phyloP scores from a whole-genome alignment of 2,797 vertebrate species.

The Coregonus sp. region DNA sequence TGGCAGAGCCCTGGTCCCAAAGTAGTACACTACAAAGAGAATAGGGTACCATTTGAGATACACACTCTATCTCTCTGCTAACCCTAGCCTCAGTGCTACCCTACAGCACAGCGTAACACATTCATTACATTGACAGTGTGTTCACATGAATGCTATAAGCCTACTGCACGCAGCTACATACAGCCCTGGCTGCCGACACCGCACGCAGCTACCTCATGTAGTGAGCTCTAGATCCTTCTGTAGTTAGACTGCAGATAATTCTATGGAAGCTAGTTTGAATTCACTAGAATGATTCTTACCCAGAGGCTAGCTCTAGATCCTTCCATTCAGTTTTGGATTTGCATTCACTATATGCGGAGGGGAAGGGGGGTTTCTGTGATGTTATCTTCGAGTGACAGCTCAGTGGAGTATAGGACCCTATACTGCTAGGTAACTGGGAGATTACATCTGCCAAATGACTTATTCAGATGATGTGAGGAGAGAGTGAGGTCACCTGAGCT shows the following conservation, averaged over 20 bases:
- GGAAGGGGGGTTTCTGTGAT: conserved; percentile 1
- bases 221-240: background rate
- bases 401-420: background rate
- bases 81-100: conserved; percentile 3
- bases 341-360: conserved; percentile 1
- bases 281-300: background rate
- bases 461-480: background rate
- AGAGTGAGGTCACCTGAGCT: background rate
- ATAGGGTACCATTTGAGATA: too few species aligned
- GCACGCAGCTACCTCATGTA: background rate
- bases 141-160: too few species aligned
- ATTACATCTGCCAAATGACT: conserved; percentile 1
- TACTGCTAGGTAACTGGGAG: background rate
- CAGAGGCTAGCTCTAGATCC: background rate
- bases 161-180: background rate
- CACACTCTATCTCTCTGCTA: background rate
- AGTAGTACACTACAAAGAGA: too few species aligned
- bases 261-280: background rate
- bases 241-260: background rate
- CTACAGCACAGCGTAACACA: background rate
- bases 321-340: conserved; percentile 6
- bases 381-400: conserved; percentile 9
- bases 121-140: background rate
- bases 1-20: too few species aligned
- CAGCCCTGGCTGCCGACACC: background rate